Percentiles rank a stretch among this genome's conserved stretches.
These are phyloP conservation scores for Formicarius rufipectus DNA, from an alignment of 2,113 vertebrate species.

Conservation along the genomic window DNA sequence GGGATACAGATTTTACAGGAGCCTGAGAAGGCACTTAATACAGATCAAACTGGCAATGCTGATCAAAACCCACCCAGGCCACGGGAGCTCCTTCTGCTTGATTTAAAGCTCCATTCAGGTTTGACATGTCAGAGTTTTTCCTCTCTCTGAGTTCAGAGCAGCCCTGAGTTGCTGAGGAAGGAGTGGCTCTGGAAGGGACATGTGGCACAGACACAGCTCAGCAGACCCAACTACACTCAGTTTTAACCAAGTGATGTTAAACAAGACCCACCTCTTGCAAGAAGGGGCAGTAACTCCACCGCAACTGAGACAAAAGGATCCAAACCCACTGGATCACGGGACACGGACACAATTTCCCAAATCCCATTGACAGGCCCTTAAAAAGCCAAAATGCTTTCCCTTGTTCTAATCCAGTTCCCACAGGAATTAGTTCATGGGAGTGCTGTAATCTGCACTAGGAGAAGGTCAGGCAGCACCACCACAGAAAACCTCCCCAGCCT, in stretches of 20 bases:
- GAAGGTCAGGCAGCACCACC: background rate
- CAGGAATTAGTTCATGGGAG: background rate
- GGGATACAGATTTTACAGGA: background rate
- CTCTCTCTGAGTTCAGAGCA: background rate
- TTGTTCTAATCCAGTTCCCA: background rate
- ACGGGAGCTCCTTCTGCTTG: background rate
- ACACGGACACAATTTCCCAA: background rate
- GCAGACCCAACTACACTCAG: background rate
- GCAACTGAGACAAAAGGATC: background rate
- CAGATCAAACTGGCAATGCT: background rate
- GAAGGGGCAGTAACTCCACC: background rate
- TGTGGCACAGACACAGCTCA: background rate
- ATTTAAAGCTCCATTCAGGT: background rate
- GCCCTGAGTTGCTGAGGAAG: background rate
- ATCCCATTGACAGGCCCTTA: background rate
- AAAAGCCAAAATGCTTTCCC: background rate
- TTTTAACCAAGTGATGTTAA: background rate
- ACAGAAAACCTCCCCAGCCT: background rate
- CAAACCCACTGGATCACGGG: background rate
- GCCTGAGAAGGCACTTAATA: background rate
- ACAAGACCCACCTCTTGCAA: background rate
- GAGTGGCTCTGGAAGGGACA: background rate
- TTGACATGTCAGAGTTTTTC: background rate
- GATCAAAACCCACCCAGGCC: background rate
- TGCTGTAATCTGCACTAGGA: background rate